A percentile compares a stretch with the other conserved stretches of the same genome.
phyloP scores from a whole-genome alignment of 2,888 invertebrate species.

The Trissolcus brochymenae region DNA sequence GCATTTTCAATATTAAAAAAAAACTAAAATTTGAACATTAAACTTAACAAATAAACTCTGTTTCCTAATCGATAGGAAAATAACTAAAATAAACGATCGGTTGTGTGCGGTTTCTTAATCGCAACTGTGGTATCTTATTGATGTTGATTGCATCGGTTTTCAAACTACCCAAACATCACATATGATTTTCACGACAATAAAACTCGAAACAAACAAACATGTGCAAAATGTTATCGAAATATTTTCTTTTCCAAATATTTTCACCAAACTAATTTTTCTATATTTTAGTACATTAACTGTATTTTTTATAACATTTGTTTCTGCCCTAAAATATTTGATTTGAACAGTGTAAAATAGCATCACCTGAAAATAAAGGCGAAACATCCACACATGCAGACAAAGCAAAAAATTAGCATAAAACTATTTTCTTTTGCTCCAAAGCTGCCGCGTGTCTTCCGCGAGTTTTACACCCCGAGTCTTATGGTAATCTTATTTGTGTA shows the following conservation, averaged over 20 bases:
- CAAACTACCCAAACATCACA: slow-evolving; percentile 25
- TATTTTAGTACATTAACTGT: too few species aligned
- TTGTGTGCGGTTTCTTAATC: slow-evolving; percentile 15
- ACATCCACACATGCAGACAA: slow-evolving; percentile 49
- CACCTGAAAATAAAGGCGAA: slow-evolving; percentile 48
- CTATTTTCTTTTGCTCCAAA: slow-evolving; percentile 59
- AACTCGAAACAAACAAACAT: slow-evolving; percentile 4
- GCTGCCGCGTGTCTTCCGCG: slow-evolving; percentile 61
- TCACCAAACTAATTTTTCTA: too few species aligned
- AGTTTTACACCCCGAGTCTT: slow-evolving; percentile 67
- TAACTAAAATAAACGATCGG: background rate
- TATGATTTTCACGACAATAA: slow-evolving; percentile 29
- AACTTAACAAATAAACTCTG: background rate
- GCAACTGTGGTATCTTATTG: slow-evolving; percentile 39
- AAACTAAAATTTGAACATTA: background rate
- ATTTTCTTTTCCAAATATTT: too few species aligned
- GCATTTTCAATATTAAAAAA: background rate
- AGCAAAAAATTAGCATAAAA: slow-evolving; percentile 53
- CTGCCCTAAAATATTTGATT: slow-evolving; percentile 42
- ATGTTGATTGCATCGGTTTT: slow-evolving; percentile 40
- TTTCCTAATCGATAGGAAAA: slow-evolving; percentile 11
- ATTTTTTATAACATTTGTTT: background rate
- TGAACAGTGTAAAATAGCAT: slow-evolving; percentile 49
- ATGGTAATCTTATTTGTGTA: slow-evolving; percentile 77
- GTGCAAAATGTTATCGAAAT: too few species aligned